These are phyloP conservation scores for Neopipo cinnamomea DNA, from an alignment of 2,113 vertebrate genomes.

Conservation along the genomic window DNA sequence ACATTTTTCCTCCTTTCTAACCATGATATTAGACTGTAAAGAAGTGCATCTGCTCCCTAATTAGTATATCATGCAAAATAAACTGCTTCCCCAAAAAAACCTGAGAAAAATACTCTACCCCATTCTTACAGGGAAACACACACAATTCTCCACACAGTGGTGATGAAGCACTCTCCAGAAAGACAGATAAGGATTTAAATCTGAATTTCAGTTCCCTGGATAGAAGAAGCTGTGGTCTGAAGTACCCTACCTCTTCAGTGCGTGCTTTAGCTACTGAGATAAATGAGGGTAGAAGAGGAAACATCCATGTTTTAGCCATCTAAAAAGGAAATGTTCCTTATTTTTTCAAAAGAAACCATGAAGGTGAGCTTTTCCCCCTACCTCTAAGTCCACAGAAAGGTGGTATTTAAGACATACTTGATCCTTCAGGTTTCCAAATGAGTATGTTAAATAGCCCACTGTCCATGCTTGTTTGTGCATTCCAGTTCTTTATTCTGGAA, in stretches of 20 bases:
- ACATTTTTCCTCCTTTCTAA: neutral
- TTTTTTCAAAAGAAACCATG: neutral
- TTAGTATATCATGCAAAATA: neutral
- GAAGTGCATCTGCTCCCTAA: neutral
- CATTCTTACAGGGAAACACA: neutral
- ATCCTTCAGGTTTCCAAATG: neutral
- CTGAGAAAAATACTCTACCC: neutral
- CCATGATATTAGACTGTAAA: neutral
- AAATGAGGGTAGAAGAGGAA: neutral
- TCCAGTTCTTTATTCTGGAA: neutral
- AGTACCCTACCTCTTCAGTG: neutral
- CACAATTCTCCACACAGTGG: neutral
- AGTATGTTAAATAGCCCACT: neutral
- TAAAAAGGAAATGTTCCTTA: neutral
- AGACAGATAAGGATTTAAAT: neutral
- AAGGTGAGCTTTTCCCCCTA: neutral
- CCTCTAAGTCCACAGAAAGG: neutral
- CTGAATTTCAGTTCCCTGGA: slow-evolving; percentile 4
- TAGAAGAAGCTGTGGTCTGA: slow-evolving; percentile 19
- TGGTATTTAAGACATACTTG: neutral
- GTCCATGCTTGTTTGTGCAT: neutral
- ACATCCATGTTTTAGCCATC: neutral
- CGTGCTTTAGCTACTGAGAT: neutral
- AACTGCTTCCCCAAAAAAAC: neutral
- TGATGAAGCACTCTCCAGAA: slow-evolving; percentile 3